Conservation (phyloP, 2,113 vertebrate species). For the Seriola aureovittata region DNA sequence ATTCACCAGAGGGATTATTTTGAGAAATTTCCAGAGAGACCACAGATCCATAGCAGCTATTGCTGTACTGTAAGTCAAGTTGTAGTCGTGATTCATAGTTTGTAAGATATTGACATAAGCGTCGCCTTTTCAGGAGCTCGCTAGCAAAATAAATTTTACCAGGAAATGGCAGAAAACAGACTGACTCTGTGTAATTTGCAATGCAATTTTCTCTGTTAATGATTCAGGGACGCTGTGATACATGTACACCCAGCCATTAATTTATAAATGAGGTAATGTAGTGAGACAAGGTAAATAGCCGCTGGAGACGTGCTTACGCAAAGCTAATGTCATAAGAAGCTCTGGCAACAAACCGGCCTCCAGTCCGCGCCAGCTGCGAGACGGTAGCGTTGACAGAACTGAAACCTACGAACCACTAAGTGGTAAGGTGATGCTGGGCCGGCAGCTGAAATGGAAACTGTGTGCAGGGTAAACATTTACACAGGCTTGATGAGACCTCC, state of each 20-base stretch:
- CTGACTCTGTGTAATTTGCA: slow-evolving; percentile 1
- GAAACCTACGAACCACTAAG: slow-evolving; percentile 65
- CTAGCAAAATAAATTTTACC: slow-evolving; percentile 4
- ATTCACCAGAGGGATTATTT: not conserved
- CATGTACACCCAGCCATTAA: slow-evolving; percentile 17
- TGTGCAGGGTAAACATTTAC: slow-evolving; percentile 81
- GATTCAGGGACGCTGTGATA: slow-evolving; percentile 19
- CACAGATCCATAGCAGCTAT: not conserved
- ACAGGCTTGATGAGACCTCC: slow-evolving; percentile 75
- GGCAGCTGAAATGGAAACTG: slow-evolving; percentile 76
- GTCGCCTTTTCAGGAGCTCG: not conserved
- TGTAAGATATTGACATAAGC: not conserved
- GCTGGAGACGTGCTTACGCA: slow-evolving; percentile 23
- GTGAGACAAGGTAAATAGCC: slow-evolving; percentile 48
- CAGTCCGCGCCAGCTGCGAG: slow-evolving; percentile 35
- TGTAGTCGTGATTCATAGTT: not conserved
- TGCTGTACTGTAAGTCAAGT: not conserved
- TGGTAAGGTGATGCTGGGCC: slow-evolving; percentile 71
- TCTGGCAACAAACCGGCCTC: slow-evolving; percentile 17
- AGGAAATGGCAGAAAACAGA: slow-evolving; percentile 7
- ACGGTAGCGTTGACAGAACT: slow-evolving; percentile 55
- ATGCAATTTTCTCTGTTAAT: slow-evolving; percentile 44
- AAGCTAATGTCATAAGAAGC: slow-evolving; percentile 27
- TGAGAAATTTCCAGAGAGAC: not conserved
- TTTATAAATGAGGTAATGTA: slow-evolving; percentile 57